phyloP scores from a whole-genome alignment of 2,797 vertebrate species.

The Oophaga sylvatica region DNA sequence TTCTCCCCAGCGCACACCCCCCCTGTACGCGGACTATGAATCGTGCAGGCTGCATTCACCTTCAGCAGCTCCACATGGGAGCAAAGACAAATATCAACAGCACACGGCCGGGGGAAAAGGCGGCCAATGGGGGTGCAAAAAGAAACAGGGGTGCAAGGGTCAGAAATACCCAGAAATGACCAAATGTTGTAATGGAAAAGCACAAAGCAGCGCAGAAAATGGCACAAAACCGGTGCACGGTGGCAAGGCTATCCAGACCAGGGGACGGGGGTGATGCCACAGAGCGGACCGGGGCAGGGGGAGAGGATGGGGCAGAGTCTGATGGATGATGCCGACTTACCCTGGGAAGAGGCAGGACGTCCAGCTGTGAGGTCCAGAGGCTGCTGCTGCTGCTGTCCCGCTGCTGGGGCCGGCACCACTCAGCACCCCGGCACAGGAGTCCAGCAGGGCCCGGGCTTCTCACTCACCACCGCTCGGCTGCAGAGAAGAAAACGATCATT shows the following conservation, averaged over 20 bases:
- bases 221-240: neutral
- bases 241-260: too few relatives aligned
- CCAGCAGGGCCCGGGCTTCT: neutral
- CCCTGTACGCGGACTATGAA: neutral
- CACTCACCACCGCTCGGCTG: neutral
- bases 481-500: neutral
- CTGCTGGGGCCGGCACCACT: neutral
- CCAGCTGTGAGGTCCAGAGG: conserved; percentile 11
- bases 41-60: conserved; percentile 43
- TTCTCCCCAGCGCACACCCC: conserved; percentile 16
- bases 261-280: too few relatives aligned
- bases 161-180: neutral
- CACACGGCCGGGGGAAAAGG: neutral
- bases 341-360: conserved; percentile 1
- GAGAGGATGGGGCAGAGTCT: too few relatives aligned
- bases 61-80: conserved; percentile 50
- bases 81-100: conserved; percentile 48
- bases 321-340: neutral
- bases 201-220: neutral
- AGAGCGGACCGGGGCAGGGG: too few relatives aligned
- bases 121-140: too few relatives aligned
- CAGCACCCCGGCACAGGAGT: neutral
- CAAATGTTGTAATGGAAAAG: neutral
- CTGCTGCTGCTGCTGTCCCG: neutral
- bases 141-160: too few relatives aligned